Percentiles rank a stretch among this genome's conserved stretches.
phyloP scores from a whole-genome alignment of 2,113 vertebrate genomes.

The Microcebus tavaratra region DNA sequence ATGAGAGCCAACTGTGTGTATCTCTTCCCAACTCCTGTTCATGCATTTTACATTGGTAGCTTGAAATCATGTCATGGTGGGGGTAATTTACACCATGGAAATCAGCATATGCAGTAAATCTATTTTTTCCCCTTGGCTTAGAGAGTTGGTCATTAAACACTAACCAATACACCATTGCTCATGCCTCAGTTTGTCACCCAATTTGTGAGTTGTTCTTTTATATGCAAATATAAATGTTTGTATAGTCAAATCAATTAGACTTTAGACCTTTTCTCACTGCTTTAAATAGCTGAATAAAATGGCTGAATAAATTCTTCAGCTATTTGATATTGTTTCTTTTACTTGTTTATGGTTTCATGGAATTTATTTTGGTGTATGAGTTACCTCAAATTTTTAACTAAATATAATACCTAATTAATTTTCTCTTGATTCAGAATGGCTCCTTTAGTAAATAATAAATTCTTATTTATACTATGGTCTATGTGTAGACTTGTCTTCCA shows the following conservation, averaged over 20 bases:
- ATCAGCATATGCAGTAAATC: background rate
- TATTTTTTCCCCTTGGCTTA: background rate
- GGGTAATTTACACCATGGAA: background rate
- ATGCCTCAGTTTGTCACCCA: background rate
- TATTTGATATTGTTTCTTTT: background rate
- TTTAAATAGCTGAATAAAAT: background rate
- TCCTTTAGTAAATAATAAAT: background rate
- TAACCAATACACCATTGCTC: background rate
- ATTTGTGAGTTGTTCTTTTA: slow-evolving; percentile 14
- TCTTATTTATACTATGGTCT: background rate
- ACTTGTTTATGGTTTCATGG: background rate
- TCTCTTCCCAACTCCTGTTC: background rate
- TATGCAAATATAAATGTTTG: background rate
- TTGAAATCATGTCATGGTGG: background rate
- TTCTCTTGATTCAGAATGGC: slow-evolving; percentile 12
- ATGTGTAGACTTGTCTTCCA: background rate
- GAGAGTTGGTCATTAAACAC: background rate
- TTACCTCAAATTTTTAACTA: background rate
- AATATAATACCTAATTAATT: background rate
- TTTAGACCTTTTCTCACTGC: background rate
- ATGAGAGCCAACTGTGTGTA: background rate
- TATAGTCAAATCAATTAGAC: background rate
- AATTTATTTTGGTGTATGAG: slow-evolving; percentile 6
- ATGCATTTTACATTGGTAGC: background rate
- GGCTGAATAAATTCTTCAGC: background rate